Conservation (phyloP, 2,113 vertebrate species). For the Pomatostomus ruficeps region DNA sequence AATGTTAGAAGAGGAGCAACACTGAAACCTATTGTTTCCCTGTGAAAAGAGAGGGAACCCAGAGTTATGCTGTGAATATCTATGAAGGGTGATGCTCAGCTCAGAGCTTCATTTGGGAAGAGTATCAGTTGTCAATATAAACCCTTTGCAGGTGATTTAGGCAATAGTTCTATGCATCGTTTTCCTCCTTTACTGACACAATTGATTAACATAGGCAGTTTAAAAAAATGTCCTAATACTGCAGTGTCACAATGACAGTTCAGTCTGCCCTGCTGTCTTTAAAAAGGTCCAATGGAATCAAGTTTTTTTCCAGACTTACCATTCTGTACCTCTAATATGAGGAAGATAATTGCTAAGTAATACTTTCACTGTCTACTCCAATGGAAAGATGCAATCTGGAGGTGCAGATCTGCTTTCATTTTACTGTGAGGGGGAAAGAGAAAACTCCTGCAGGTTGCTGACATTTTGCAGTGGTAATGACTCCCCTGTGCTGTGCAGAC, state of each 20-base stretch:
- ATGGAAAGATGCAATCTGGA: not conserved
- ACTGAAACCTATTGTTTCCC: not conserved
- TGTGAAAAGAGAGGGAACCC: not conserved
- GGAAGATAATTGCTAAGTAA: not conserved
- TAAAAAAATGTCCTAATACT: not conserved
- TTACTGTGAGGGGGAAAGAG: not conserved
- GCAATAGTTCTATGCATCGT: not conserved
- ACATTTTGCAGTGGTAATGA: not conserved
- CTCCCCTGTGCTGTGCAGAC: not conserved
- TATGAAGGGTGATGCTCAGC: not conserved
- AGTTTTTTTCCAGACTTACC: not conserved
- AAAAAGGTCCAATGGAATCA: not conserved
- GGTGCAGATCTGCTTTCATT: not conserved
- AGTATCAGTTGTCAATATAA: not conserved
- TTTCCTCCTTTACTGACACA: not conserved
- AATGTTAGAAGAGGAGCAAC: not conserved
- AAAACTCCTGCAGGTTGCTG: not conserved
- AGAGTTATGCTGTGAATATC: not conserved
- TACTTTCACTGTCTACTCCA: not conserved
- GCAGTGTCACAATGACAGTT: not conserved
- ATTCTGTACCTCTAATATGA: not conserved
- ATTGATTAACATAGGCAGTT: not conserved
- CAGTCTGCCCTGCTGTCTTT: not conserved
- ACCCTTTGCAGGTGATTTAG: not conserved
- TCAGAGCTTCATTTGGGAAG: not conserved